phyloP scores from a whole-genome alignment of 2,888 invertebrate species.

The Linnaemya tessellans region DNA sequence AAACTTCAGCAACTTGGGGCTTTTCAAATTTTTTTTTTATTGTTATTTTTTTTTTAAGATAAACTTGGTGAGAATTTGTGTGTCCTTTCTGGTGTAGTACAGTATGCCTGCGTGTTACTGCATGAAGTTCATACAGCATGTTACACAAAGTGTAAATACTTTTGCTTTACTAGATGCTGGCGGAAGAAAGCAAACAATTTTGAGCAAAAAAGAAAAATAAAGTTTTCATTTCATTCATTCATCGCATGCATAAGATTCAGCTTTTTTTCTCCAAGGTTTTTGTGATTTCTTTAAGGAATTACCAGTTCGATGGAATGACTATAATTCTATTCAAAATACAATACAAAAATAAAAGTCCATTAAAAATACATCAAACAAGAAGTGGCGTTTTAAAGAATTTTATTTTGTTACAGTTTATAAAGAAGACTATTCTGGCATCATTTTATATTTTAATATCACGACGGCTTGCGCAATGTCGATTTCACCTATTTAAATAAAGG shows the following conservation, averaged over 20 bases:
- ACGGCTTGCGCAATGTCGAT: too few relatives aligned
- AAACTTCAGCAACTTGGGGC: background rate
- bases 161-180: slow-evolving; percentile 7
- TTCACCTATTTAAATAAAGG: too few relatives aligned
- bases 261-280: background rate
- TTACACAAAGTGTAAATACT: slow-evolving; percentile 21
- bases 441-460: too few relatives aligned
- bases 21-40: background rate
- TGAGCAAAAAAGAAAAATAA: slow-evolving; percentile 22
- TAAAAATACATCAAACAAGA: background rate
- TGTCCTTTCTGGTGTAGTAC: background rate
- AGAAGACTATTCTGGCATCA: too few relatives aligned
- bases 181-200: slow-evolving; percentile 1
- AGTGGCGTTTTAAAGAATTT: background rate
- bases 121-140: background rate
- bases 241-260: background rate
- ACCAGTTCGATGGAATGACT: background rate
- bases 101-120: background rate
- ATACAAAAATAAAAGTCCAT: background rate
- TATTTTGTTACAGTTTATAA: too few relatives aligned
- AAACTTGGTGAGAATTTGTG: background rate
- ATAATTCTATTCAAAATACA: background rate
- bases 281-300: slow-evolving; percentile 1
- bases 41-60: background rate
- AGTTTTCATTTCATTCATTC: slow-evolving; percentile 23